Conservation (phyloP, 2,888 invertebrate genomes). For the Tillus elongatus region DNA sequence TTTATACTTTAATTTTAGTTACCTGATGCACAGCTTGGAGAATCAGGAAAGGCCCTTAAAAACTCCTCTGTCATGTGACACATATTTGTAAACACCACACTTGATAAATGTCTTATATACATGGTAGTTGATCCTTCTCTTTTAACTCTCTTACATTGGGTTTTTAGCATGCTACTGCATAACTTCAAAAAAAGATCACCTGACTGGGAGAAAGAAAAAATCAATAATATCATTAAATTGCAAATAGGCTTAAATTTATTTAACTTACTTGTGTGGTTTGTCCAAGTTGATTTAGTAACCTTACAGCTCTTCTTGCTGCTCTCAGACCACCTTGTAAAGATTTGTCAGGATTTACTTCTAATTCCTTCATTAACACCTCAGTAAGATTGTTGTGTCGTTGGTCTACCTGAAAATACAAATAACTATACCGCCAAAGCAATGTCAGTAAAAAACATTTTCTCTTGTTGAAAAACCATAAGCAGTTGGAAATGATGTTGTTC, state of each 20-base stretch:
- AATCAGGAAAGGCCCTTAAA: slow-evolving; percentile 70
- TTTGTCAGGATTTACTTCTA: slow-evolving; percentile 83
- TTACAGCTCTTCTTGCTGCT: slow-evolving; percentile 74
- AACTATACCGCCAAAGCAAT: slow-evolving; percentile 15
- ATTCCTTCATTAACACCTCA: slow-evolving; percentile 80
- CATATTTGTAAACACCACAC: slow-evolving; percentile 76
- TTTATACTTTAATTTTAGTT: no score
- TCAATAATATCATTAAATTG: no score
- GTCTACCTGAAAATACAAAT: slow-evolving; percentile 47
- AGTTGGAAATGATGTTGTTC: no score
- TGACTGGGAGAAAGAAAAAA: slow-evolving; percentile 46
- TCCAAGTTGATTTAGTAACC: slow-evolving; percentile 70
- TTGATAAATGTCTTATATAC: slow-evolving; percentile 72
- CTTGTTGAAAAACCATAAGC: no score
- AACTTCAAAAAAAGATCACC: slow-evolving; percentile 74
- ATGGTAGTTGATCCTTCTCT: slow-evolving; percentile 69
- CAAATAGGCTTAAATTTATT: neutral
- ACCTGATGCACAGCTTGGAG: slow-evolving; percentile 65
- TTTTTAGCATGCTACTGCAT: slow-evolving; percentile 72
- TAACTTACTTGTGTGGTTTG: slow-evolving; percentile 50
- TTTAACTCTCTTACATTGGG: slow-evolving; percentile 71
- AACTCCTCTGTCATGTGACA: slow-evolving; percentile 55
- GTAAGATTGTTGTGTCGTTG: slow-evolving; percentile 66
- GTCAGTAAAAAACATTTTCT: no score
- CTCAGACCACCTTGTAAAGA: slow-evolving; percentile 83